phyloP scores from a whole-genome alignment of 2,113 vertebrate species.

The Synodontis membranacea region DNA sequence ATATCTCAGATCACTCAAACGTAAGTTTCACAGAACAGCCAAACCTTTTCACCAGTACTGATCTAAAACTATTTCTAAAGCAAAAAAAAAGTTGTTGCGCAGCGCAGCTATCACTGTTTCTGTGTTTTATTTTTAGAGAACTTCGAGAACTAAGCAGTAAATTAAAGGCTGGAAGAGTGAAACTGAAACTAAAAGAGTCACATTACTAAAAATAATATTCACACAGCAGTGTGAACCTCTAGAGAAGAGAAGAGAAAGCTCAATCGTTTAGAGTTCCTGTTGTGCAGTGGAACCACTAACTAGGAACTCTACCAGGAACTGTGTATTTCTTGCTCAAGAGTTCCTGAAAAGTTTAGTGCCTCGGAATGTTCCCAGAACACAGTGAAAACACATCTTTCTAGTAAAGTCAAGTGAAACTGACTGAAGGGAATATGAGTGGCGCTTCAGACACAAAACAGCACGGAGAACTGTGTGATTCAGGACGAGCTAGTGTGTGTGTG shows the following conservation, averaged over 20 bases:
- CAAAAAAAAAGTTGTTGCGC: background rate
- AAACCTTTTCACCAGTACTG: background rate
- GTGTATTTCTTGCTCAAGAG: background rate
- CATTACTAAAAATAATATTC: background rate
- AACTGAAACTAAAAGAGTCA: background rate
- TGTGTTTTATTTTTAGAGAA: background rate
- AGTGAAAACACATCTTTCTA: background rate
- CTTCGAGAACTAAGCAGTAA: background rate
- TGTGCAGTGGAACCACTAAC: background rate
- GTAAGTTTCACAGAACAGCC: background rate
- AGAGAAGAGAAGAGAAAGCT: background rate
- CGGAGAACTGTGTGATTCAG: background rate
- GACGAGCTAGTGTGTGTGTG: too few relatives aligned
- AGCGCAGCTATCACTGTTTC: background rate
- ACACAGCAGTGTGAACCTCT: background rate
- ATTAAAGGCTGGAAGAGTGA: background rate
- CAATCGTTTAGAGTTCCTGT: background rate
- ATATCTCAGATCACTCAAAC: background rate
- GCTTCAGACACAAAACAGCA: background rate
- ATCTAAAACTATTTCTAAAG: background rate
- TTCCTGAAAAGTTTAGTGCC: background rate
- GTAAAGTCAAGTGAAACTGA: background rate
- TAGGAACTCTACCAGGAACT: background rate
- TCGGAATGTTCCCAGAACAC: background rate
- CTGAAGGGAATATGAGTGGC: background rate